phyloP scores from a whole-genome alignment of 2,888 invertebrate genomes.

The Papilio elwesi region DNA sequence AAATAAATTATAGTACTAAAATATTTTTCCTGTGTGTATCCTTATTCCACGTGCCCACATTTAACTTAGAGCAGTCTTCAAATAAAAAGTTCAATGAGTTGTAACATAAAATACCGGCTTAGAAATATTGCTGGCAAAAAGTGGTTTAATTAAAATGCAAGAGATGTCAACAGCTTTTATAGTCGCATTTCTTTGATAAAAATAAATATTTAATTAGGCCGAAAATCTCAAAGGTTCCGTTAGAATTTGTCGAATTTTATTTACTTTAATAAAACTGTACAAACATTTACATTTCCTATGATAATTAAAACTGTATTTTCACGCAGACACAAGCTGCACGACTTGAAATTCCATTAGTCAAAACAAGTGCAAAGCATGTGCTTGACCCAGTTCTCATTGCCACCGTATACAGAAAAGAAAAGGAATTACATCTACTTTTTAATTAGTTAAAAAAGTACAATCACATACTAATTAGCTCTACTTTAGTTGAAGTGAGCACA shows the following conservation, averaged over 20 bases:
- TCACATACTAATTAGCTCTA: background rate
- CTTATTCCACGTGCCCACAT: background rate
- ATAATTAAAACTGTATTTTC: background rate
- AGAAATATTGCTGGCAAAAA: too few relatives aligned
- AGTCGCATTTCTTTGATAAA: too few relatives aligned
- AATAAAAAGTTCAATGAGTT: too few relatives aligned
- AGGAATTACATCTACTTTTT: background rate
- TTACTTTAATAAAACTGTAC: background rate
- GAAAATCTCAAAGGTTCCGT: too few relatives aligned
- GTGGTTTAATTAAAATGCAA: too few relatives aligned
- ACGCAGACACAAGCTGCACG: background rate
- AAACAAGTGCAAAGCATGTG: background rate
- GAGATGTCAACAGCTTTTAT: too few relatives aligned
- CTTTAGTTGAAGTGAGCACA: background rate
- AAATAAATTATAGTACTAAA: conserved; percentile 1
- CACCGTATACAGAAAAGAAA: background rate
- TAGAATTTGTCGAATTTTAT: too few relatives aligned
- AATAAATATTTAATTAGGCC: too few relatives aligned
- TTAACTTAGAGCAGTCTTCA: too few relatives aligned
- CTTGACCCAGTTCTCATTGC: conserved; percentile 1
- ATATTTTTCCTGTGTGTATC: background rate
- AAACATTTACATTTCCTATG: background rate
- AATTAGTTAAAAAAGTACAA: background rate
- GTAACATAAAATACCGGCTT: too few relatives aligned
- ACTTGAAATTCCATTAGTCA: background rate